phyloP scores from a whole-genome alignment of 2,797 vertebrate genomes.

The Pelodytes ibericus region DNA sequence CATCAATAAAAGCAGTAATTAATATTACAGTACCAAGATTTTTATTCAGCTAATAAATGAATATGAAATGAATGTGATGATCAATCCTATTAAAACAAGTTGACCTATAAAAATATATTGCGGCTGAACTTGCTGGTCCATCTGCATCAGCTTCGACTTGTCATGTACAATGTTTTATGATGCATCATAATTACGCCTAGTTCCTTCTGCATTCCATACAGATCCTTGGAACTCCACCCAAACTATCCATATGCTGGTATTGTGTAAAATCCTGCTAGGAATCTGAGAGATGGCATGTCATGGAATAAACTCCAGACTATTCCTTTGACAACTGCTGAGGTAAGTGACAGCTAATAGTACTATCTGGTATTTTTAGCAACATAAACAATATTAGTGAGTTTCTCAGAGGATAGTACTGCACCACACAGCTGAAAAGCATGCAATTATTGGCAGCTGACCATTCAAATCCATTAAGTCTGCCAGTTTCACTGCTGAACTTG shows the following conservation, averaged over 20 bases:
- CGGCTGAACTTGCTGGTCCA: background rate
- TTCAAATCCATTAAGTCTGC: background rate
- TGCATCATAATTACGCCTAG: conserved; percentile 25
- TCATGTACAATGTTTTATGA: background rate
- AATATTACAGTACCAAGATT: background rate
- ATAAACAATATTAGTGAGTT: conserved; percentile 7
- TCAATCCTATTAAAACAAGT: background rate
- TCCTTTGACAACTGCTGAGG: conserved; percentile 16
- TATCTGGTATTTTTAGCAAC: conserved; percentile 25
- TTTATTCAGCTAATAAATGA: background rate
- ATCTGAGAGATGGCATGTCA: conserved; percentile 23
- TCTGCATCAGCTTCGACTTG: conserved; percentile 10
- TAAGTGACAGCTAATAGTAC: conserved; percentile 4
- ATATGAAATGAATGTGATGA: background rate
- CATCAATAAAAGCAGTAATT: too few species aligned
- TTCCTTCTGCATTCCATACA: conserved; percentile 25
- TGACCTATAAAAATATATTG: background rate
- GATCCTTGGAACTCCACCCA: conserved; percentile 21
- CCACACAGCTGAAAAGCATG: conserved; percentile 13
- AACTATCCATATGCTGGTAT: background rate
- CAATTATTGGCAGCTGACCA: background rate
- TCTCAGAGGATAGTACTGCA: conserved; percentile 6
- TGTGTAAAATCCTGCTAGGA: conserved; percentile 16
- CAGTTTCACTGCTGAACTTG: background rate
- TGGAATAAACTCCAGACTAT: conserved; percentile 24